Evolutionary conservation across 2,888 invertebrate species (phyloP).

Genomic region (Acrobasis repandana): DNA sequence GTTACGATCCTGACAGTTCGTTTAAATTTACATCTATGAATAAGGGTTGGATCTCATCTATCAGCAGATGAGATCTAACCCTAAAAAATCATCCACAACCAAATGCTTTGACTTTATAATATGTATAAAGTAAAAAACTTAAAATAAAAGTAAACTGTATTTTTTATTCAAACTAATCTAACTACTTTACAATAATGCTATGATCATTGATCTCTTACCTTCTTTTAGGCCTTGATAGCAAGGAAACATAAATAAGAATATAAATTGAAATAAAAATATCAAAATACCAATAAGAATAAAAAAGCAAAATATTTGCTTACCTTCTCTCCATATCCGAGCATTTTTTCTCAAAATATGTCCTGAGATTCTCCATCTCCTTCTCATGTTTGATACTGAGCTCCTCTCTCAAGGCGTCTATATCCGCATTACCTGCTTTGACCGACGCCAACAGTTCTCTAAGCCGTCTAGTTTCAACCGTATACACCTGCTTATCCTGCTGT

Average conservation of each 20-base stretch:
- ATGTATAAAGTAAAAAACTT: too few relatives aligned
- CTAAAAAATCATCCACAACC: too few relatives aligned
- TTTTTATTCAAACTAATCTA: too few relatives aligned
- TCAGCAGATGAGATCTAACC: too few relatives aligned
- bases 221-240: slow-evolving; percentile 53
- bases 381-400: slow-evolving; percentile 87
- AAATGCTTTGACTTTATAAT: too few relatives aligned
- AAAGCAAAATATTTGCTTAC: slow-evolving; percentile 59
- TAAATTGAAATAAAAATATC: slow-evolving; percentile 3
- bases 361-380: slow-evolving; percentile 89
- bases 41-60: too few relatives aligned
- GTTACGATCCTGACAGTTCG: too few relatives aligned
- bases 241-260: slow-evolving; percentile 32
- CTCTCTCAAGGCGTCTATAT: slow-evolving; percentile 78
- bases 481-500: slow-evolving; percentile 82
- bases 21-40: too few relatives aligned
- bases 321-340: slow-evolving; percentile 91
- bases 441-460: slow-evolving; percentile 80
- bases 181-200: not conserved
- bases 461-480: slow-evolving; percentile 76
- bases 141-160: too few relatives aligned
- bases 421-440: slow-evolving; percentile 82
- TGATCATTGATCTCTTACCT: slow-evolving; percentile 45
- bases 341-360: slow-evolving; percentile 91
- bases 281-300: not conserved